Evolutionary conservation across 1,140 invertebrate species (phyloP).

Genomic region (Nautilus pompilius): DNA sequence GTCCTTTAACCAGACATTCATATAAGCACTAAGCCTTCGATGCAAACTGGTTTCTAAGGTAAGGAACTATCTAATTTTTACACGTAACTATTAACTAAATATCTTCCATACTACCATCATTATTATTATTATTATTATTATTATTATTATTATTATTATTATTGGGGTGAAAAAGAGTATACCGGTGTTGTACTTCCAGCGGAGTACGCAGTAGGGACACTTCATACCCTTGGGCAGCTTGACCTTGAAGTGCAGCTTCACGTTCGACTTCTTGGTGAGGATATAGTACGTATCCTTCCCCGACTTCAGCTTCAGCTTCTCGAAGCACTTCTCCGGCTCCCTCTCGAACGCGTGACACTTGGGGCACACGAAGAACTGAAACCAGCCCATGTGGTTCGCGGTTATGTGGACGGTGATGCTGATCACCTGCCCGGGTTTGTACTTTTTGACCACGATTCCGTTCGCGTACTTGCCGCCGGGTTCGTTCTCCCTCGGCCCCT

Average conservation of each 20-base stretch:
- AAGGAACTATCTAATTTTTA: too few relatives aligned
- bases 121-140: too few relatives aligned
- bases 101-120: too few relatives aligned
- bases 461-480: conserved; percentile 52
- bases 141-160: too few relatives aligned
- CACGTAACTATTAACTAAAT: too few relatives aligned
- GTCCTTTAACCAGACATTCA: too few relatives aligned
- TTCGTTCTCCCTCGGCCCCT: conserved; percentile 51
- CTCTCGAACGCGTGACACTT: conserved; percentile 52
- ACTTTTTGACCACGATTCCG: conserved; percentile 50
- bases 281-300: conserved; percentile 18
- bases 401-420: conserved; percentile 30
- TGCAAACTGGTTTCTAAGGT: too few relatives aligned
- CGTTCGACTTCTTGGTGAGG: conserved; percentile 16
- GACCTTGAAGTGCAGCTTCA: conserved; percentile 26
- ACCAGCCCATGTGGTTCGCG: conserved; percentile 42
- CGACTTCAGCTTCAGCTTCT: conserved; percentile 26
- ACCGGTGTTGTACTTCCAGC: conserved; percentile 51
- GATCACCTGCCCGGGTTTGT: conserved; percentile 40
- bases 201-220: conserved; percentile 50
- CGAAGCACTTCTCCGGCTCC: conserved; percentile 31
- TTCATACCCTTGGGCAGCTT: conserved; percentile 33
- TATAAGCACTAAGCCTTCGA: too few relatives aligned
- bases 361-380: conserved; percentile 42
- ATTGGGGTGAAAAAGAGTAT: too few relatives aligned